phyloP scores from a whole-genome alignment of 2,113 vertebrate genomes.

The Rhabdornis inornatus region DNA sequence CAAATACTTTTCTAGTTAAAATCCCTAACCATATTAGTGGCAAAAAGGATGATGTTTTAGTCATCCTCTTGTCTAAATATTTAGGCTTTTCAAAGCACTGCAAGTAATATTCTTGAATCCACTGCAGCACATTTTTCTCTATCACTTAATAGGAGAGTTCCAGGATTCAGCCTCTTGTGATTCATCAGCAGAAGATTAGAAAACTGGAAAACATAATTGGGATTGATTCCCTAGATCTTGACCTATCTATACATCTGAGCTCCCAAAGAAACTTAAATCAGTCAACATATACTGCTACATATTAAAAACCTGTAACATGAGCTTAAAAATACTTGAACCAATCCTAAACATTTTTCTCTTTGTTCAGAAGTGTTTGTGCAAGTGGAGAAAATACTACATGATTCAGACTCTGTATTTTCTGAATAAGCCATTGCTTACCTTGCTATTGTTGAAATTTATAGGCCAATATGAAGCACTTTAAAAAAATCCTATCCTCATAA shows the following conservation, averaged over 20 bases:
- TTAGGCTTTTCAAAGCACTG: background rate
- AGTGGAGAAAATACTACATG: background rate
- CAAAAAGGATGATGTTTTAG: background rate
- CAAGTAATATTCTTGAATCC: background rate
- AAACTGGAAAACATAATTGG: background rate
- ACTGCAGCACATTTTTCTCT: background rate
- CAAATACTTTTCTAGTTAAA: background rate
- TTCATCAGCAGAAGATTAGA: background rate
- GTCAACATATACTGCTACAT: background rate
- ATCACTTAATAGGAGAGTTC: background rate
- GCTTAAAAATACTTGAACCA: constrained; percentile 17
- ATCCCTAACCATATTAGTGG: background rate
- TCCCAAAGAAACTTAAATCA: background rate
- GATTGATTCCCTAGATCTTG: constrained; percentile 12
- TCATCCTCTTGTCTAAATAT: background rate
- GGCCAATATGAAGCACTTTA: background rate
- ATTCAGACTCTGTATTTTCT: background rate
- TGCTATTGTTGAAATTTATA: background rate
- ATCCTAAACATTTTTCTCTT: background rate
- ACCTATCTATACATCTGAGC: background rate
- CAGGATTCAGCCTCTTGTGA: background rate
- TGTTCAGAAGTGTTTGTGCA: background rate
- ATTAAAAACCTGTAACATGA: constrained; percentile 28
- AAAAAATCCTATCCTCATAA: background rate
- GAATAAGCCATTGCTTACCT: background rate